Evolutionary conservation across 1,140 invertebrate species (phyloP).

Genomic region (Drosophila pseudoobscura): DNA sequence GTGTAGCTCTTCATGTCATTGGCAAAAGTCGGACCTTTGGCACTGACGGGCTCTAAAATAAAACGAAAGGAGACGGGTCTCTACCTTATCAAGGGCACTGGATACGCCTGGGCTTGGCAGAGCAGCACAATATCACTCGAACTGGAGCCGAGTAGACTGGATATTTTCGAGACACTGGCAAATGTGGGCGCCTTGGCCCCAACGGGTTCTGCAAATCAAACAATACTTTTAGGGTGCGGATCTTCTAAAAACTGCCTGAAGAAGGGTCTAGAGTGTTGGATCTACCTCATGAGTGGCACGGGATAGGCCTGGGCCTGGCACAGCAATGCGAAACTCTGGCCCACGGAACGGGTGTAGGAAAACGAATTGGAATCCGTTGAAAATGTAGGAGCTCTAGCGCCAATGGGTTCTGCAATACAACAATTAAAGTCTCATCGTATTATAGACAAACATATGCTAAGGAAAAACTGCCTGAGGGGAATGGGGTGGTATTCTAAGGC

Average conservation of each 20-base stretch:
- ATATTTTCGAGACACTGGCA: constrained; percentile 86
- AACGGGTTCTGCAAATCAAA: constrained; percentile 86
- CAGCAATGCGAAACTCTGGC: constrained; percentile 87
- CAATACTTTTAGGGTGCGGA: neutral
- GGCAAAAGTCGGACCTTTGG: constrained; percentile 88
- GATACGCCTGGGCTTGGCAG: constrained; percentile 90
- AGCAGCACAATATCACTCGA: constrained; percentile 85
- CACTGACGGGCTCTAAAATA: constrained; percentile 85
- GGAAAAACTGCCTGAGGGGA: constrained; percentile 58
- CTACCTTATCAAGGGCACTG: constrained; percentile 86
- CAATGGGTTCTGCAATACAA: constrained; percentile 55
- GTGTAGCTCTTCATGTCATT: constrained; percentile 87
- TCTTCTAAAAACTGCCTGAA: constrained; percentile 52
- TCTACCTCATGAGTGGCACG: constrained; percentile 83
- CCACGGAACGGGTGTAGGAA: constrained; percentile 47
- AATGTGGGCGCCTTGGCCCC: constrained; percentile 89
- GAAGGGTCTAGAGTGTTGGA: neutral
- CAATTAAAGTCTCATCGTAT: neutral
- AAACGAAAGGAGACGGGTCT: constrained; percentile 79
- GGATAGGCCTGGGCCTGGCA: constrained; percentile 91
- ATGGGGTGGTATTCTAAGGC: too few species aligned
- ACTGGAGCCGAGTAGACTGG: constrained; percentile 84
- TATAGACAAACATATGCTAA: constrained; percentile 24
- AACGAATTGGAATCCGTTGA: constrained; percentile 57
- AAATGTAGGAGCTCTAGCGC: constrained; percentile 60